Percentiles rank a stretch among this genome's conserved stretches.
These are phyloP conservation scores for Coelinius sp. DNA, from an alignment of 2,888 invertebrate genomes.

Conservation along the genomic window DNA sequence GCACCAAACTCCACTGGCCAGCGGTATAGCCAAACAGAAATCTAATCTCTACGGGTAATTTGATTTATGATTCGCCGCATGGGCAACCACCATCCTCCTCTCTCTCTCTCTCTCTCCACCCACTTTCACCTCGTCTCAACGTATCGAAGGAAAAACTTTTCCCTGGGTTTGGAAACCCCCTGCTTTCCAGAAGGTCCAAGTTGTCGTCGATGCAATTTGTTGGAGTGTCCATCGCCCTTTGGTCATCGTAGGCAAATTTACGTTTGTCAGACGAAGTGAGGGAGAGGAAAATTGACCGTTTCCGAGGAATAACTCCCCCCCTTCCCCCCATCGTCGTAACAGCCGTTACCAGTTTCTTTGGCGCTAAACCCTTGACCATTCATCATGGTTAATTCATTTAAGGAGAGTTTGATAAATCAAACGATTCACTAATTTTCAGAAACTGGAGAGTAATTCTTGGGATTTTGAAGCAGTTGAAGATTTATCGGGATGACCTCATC, in stretches of 20 bases:
- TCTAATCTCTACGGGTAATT: conserved; percentile 68
- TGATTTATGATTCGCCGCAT: conserved; percentile 64
- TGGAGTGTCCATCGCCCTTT: conserved; percentile 54
- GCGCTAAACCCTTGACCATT: conserved; percentile 55
- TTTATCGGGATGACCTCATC: conserved; percentile 42
- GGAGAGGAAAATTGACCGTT: conserved; percentile 21
- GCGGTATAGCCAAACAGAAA: conserved; percentile 62
- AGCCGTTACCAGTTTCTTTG: conserved; percentile 13
- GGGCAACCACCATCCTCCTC: conserved; percentile 39
- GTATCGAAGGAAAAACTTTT: conserved; percentile 46
- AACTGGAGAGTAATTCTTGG: neutral
- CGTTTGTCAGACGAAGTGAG: conserved; percentile 45
- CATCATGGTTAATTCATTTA: conserved; percentile 59
- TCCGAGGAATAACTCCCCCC: neutral
- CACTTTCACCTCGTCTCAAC: conserved; percentile 38
- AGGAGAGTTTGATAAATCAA: conserved; percentile 57
- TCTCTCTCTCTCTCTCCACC: too few relatives aligned
- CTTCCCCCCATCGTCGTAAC: neutral
- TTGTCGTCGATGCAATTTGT: conserved; percentile 60
- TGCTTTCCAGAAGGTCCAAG: conserved; percentile 44
- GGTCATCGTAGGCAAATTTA: conserved; percentile 54
- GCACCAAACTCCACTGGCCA: conserved; percentile 46
- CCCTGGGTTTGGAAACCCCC: conserved; percentile 35
- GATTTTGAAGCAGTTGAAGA: neutral
- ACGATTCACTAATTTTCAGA: conserved; percentile 51